These are phyloP conservation scores for Palythoa heliodiscus DNA, from an alignment of 92 coral and sea anemone genomes.

Conservation along the genomic window DNA sequence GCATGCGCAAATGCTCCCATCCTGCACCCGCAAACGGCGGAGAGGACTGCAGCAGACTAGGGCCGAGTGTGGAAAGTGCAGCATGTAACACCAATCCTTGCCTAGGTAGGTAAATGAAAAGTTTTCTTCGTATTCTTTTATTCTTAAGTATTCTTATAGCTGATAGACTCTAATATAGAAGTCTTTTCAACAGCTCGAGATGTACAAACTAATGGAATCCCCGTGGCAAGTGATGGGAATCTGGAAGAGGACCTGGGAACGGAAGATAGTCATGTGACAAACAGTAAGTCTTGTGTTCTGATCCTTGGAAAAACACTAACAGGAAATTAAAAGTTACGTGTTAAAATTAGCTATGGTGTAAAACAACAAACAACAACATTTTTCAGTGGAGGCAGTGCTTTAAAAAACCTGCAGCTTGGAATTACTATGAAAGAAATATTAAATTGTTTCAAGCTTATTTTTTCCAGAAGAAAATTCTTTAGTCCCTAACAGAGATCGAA, in stretches of 20 bases:
- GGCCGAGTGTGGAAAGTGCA: slow-evolving; percentile 77
- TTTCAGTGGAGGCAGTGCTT: too few species aligned
- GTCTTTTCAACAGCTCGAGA: neutral
- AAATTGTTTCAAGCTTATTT: too few species aligned
- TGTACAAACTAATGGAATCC: neutral
- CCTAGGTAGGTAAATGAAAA: slow-evolving; percentile 53
- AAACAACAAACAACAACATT: too few species aligned
- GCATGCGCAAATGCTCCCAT: slow-evolving; percentile 87
- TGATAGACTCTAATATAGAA: neutral
- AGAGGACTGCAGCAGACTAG: slow-evolving; percentile 74
- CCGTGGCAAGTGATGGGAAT: neutral
- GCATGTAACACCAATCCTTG: slow-evolving; percentile 73
- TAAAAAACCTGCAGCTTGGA: too few species aligned
- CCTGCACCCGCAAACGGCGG: slow-evolving; percentile 88
- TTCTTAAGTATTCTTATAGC: too few species aligned
- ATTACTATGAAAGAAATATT: too few species aligned
- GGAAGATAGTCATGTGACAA: neutral
- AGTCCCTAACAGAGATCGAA: too few species aligned
- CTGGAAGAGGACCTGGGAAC: slow-evolving; percentile 30
- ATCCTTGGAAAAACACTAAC: too few species aligned
- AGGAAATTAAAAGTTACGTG: too few species aligned
- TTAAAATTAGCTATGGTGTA: too few species aligned
- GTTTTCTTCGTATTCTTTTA: neutral
- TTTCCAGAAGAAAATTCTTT: too few species aligned
- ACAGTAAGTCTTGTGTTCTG: neutral